Base-by-base conservation (phyloP, 2,113 vertebrate genomes). In the Crotalus tigris region DNA sequence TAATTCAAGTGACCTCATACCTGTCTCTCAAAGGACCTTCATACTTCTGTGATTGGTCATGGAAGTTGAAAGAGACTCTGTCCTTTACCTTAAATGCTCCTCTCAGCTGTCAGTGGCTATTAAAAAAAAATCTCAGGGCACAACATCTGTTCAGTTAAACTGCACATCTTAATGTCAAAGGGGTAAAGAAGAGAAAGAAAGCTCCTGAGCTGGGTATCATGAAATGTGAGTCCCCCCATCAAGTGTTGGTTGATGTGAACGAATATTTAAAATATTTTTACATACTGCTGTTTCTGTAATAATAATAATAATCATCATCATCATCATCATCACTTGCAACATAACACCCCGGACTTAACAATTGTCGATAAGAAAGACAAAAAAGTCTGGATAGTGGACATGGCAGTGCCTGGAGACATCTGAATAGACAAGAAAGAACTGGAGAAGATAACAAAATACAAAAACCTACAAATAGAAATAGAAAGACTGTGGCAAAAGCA, bases 181-280 rank as follows among this genome's bases (percentile, higher is more conserved):
- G 15, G n/a, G 57, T 26, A 17, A 75, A 13, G 29, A 2, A 75
- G n/a, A 75, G 69, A 19, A 39, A 6, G 15, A 39, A 5, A 15
- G n/a, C 5, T n/a, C 29, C 29, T n/a, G 61, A n/a, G 1, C 26
- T 12, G 7, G n/a, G 5, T 6, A 3, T 3, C 5, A 0, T 75
- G n/a, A 33, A 75, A n/a, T 19, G 3, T 19, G 69, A 19, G 5
- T 33, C 15, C 15, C 15, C 15, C 69, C 69, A 75, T 39, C 69
- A 39, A 19, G 7, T 7, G 69, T 19, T 19, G 15, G 5, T 7
- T 17, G 15, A 75, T 75, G 15, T 19, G 69, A 75, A 19, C 15
- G 15, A 39, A 75, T 2, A 15, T 39, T 75, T n/a, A 39, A 75
- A 75, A 75, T 39, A 19, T 75, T 75, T 75, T 33, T 75, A 33